Evolutionary conservation across 2,113 vertebrate species (phyloP), one percentile per base, ranked within the genome.

Genomic region (Menura novaehollandiae): DNA sequence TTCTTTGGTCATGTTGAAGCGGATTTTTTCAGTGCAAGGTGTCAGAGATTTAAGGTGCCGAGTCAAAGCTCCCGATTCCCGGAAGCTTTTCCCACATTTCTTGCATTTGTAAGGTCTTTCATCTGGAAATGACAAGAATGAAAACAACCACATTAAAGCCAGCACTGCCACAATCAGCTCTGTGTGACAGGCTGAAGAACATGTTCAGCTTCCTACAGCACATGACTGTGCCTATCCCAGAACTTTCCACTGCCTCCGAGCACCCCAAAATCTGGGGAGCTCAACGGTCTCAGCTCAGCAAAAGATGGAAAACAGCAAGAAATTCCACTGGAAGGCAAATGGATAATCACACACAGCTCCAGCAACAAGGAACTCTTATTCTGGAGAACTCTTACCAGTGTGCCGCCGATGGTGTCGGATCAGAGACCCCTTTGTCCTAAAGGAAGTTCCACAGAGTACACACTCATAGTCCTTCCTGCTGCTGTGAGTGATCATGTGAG

Each of bases 371-470:
- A 85, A 15, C 51, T 77, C 39, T 24, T 41, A 4, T 24, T 43
- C 1, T 33, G 72, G 21, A 83, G 69, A 49, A 2, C 23, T 24
- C 95, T 96, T 96, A 99, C 99, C 99, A 15, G 99, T 99, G 98
- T 99, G 99, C 26, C 99, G 98, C 41, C 99, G 98, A 79, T 99
- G 99, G 96, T 99, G 99, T 30, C 99, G 98, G 84, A 99, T 99
- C 82, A 99, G 97, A 10, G 99, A 99, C 26, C 99, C 99, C 97
- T 99, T 99, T 82, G 99, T 99, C 84, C 99, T 98, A 94, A 99
- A 99, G 35, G 99, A 98, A 15, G 98, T 99, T 12, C 98, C 98
- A 58, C 99, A 99, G 18, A 99, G 97, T 27, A 99, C 98, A 95
- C 99, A 99, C 64, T 98, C 98, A 32, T 99, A 99, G 97, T 99